Evolutionary conservation across 2,888 invertebrate genomes (phyloP), one percentile per base, ranked within the genome.

Genomic region (Pterostichus madidus): DNA sequence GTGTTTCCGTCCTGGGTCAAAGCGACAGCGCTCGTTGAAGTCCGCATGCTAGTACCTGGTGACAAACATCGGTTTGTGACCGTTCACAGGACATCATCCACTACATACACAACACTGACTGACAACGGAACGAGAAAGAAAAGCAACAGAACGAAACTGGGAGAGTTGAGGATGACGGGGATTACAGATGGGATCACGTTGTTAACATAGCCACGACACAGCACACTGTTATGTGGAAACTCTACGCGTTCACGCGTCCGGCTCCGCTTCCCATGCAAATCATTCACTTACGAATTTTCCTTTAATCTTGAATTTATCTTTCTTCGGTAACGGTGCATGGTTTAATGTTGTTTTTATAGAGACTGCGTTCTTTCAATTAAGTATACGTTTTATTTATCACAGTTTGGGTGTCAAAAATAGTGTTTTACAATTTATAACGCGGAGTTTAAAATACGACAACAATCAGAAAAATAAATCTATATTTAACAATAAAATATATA

Each of bases 21-120:
- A 93, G 92, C 91, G 92, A 93, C 92, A 90, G 93, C 93, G 92
- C 93, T 93, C 91, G 92, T 91, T 89, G 93, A 93, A 90, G 92
- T 92, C 92, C 92, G 92, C 93, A 93, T 93, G 90, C 92, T 91
- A 39, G 39, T 39, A 90, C 92, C 91, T 88, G 90, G 89, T 90
- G 88, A 87, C 86, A 86, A 86, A 87, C 85, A 87, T 87, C 84
- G 24, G 44, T 77, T 80, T 35, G 64, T 68, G 80, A 64, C 80
- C 56, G 39, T 8, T 13, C 77, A 77, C 77, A 77, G 8, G 35
- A 59, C 56, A 75, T 53, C 32, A 53, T 24, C 24, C 15, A 32
- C 24, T 10, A 15, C 13, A 82, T 10, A 15, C 13, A 82, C 76
- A 49, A 82, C 56, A 82, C 46, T 13, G 53, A 71, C 31, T 31